These are phyloP conservation scores for Scalopus aquaticus DNA, from an alignment of 2,113 vertebrate species.

Conservation along the genomic window DNA sequence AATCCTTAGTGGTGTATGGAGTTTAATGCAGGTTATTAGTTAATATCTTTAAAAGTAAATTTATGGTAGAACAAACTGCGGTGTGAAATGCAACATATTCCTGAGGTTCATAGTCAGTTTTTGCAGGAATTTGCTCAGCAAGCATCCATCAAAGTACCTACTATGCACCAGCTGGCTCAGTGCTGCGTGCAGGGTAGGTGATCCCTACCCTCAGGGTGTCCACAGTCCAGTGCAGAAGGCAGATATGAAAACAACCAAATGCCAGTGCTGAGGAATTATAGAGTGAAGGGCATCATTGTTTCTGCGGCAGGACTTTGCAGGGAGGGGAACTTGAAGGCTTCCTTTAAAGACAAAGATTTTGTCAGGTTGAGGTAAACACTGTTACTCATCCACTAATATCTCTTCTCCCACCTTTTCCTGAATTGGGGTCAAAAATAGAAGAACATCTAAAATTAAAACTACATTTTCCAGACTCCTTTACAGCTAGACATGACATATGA, in stretches of 20 bases:
- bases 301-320: background rate
- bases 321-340: background rate
- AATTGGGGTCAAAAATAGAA: background rate
- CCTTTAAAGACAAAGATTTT: background rate
- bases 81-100: constrained; percentile 14
- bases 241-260: background rate
- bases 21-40: constrained; percentile 19
- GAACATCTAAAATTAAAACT: background rate
- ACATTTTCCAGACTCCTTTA: constrained; percentile 5
- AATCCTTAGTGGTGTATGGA: constrained; percentile 5
- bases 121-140: background rate
- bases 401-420: background rate
- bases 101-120: background rate
- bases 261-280: background rate
- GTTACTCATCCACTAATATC: background rate
- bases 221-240: background rate
- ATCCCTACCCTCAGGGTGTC: background rate
- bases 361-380: background rate
- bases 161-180: background rate
- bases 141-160: constrained; percentile 23
- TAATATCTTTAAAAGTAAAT: constrained; percentile 4
- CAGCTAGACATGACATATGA: background rate
- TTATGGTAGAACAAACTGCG: background rate
- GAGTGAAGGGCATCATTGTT: background rate
- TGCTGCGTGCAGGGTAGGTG: background rate